A percentile compares a stretch with the other conserved stretches of the same genome.
These are phyloP conservation scores for Pristionchus pacificus DNA, from an alignment of 1,140 invertebrate species.

Conservation along the genomic window DNA sequence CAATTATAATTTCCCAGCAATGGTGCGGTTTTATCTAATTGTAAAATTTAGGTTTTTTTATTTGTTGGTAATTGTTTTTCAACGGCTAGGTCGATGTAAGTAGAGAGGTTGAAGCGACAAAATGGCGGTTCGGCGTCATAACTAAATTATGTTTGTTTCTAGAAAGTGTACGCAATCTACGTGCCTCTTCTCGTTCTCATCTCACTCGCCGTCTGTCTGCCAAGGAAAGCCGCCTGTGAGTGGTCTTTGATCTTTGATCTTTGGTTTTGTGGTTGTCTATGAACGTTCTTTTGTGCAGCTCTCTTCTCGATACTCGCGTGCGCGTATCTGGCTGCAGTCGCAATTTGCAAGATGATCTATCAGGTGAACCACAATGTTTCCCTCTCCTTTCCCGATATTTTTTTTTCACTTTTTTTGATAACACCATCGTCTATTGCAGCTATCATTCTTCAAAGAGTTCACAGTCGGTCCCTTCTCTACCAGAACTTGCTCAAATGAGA, in stretches of 20 bases:
- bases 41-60: constrained; percentile 13
- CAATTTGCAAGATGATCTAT: constrained; percentile 39
- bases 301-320: constrained; percentile 8
- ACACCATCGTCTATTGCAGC: too few relatives aligned
- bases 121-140: too few relatives aligned
- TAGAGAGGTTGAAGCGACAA: too few relatives aligned
- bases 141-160: too few relatives aligned
- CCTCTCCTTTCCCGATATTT: constrained; percentile 5
- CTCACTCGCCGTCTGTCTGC: constrained; percentile 23
- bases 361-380: constrained; percentile 30
- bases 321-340: constrained; percentile 42
- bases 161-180: constrained; percentile 23
- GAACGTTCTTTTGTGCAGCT: not conserved
- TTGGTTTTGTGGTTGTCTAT: constrained; percentile 17
- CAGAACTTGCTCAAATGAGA: too few relatives aligned
- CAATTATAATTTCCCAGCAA: too few relatives aligned
- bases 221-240: constrained; percentile 9
- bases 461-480: too few relatives aligned
- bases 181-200: constrained; percentile 21
- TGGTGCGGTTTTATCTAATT: too few relatives aligned
- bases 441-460: too few relatives aligned
- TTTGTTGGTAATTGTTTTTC: too few relatives aligned
- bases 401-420: too few relatives aligned
- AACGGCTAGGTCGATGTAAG: too few relatives aligned
- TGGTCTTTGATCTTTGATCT: constrained; percentile 1